Percentiles rank a stretch among this genome's conserved stretches.
These are phyloP conservation scores for Nipponia nippon DNA, from an alignment of 2,113 vertebrate genomes.

Conservation along the genomic window DNA sequence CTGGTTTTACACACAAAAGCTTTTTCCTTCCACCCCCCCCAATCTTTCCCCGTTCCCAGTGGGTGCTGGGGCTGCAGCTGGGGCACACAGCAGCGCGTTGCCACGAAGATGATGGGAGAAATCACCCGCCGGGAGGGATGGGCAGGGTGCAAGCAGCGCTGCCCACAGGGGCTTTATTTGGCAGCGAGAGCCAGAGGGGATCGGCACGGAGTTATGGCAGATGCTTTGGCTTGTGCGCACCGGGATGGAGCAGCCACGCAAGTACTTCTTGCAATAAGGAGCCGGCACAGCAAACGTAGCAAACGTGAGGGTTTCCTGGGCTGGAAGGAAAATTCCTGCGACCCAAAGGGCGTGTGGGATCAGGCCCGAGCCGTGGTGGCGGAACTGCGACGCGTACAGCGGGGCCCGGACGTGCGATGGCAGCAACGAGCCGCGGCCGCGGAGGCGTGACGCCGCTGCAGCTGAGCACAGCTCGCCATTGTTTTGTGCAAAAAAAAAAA, in stretches of 20 bases:
- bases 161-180: not conserved
- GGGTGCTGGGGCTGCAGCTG: not conserved
- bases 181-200: not conserved
- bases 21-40: not conserved
- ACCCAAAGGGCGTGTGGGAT: not conserved
- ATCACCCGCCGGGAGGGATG: not conserved
- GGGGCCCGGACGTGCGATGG: not conserved
- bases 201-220: rapidly evolving
- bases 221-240: rapidly evolving
- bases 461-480: not conserved
- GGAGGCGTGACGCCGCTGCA: rapidly evolving
- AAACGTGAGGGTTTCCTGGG: not conserved
- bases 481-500: not conserved
- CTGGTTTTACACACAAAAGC: not conserved
- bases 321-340: not conserved
- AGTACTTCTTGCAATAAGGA: not conserved
- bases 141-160: not conserved
- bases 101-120: rapidly evolving
- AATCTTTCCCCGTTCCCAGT: rapidly evolving
- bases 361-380: rapidly evolving
- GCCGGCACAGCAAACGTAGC: rapidly evolving
- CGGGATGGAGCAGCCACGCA: rapidly evolving
- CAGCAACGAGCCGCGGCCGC: constrained; percentile 9
- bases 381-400: rapidly evolving
- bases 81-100: rapidly evolving